phyloP scores from a whole-genome alignment of 2,113 vertebrate species.

The Casuarius casuarius region DNA sequence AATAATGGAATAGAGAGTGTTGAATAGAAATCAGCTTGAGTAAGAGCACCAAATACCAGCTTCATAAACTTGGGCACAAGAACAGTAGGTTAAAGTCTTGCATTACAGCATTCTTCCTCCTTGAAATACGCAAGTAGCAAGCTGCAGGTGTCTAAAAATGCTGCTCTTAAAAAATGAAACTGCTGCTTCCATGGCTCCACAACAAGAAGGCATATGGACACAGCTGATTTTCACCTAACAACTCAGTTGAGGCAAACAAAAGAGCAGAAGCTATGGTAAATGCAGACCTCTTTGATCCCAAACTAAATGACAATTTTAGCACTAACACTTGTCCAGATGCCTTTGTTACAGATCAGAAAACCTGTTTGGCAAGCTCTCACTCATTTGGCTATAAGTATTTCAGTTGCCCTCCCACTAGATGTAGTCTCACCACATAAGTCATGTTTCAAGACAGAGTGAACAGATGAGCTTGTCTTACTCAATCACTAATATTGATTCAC shows the following conservation, averaged over 20 bases:
- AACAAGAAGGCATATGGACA: not conserved
- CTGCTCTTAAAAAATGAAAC: not conserved
- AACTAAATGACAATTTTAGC: constrained; percentile 47
- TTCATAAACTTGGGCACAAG: not conserved
- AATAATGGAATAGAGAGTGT: not conserved
- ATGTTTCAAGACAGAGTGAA: constrained; percentile 64
- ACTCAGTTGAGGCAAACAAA: constrained; percentile 20
- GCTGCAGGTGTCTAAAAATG: not conserved
- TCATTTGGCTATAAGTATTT: constrained; percentile 57
- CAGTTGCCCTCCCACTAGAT: constrained; percentile 64
- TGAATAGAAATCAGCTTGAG: not conserved
- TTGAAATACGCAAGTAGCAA: not conserved
- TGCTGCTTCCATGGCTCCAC: not conserved
- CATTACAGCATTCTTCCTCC: not conserved
- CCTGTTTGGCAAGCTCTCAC: constrained; percentile 63
- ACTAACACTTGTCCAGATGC: constrained; percentile 65
- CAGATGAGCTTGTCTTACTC: constrained; percentile 69
- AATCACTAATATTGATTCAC: constrained; percentile 66
- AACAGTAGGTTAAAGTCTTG: not conserved
- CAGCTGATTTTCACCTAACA: constrained; percentile 30
- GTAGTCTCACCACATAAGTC: constrained; percentile 50
- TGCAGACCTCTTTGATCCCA: constrained; percentile 49
- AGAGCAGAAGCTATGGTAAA: constrained; percentile 31
- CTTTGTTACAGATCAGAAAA: constrained; percentile 72
- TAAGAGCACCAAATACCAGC: not conserved